Evolutionary conservation across 2,888 invertebrate genomes (phyloP), one percentile per base, ranked within the genome.

Genomic region (Polymixis flavicincta): DNA sequence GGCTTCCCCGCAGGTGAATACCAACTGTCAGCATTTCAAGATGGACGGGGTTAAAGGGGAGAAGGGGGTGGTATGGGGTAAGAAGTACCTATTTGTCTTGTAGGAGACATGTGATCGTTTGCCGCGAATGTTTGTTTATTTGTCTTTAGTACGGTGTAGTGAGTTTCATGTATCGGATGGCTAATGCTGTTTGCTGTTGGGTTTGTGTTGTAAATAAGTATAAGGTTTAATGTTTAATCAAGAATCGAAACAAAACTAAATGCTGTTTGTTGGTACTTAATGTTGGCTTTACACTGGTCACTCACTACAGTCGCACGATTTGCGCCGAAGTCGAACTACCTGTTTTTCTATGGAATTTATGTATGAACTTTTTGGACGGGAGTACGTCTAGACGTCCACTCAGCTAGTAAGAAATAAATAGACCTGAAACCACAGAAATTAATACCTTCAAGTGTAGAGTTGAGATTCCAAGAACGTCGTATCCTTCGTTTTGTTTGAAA

Each of bases 41-140:
- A 89, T 90, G 90, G 90, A 89, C 90, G 89, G 89, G 90, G 87
- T 78, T 84, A 82, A 76, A 78, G 86, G 79, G 79, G 81, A 82
- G 77, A 69, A 71, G 87, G 48, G 68, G 76, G 83, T 86, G 76
- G 85, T 87, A 63, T 72, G 80, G 85, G 85, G 79, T 80, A 78
- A 88, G 86, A 84, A 79, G 86, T 83, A 85, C 88, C 92, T 94
- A 94, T 94, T 94, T 94, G 94, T 94, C 94, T 94, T 93, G 92
- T 86, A 90, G 91, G 93, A 90, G 94, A 94, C 94, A 93, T 94
- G 94, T 93, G 93, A 94, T 94, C 93, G 93, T 90, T 90, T 91
- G 92, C 87, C 85, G 82, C 66, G 84, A 77, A 87, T 89, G 90
- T 92, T 91, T 93, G 94, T 94, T 93, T 94, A 92, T 94, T 94